A percentile compares a stretch with the other conserved stretches of the same genome.
These are phyloP conservation scores for Drosophila pallidifrons DNA, from an alignment of 1,140 invertebrate genomes.

Conservation along the genomic window DNA sequence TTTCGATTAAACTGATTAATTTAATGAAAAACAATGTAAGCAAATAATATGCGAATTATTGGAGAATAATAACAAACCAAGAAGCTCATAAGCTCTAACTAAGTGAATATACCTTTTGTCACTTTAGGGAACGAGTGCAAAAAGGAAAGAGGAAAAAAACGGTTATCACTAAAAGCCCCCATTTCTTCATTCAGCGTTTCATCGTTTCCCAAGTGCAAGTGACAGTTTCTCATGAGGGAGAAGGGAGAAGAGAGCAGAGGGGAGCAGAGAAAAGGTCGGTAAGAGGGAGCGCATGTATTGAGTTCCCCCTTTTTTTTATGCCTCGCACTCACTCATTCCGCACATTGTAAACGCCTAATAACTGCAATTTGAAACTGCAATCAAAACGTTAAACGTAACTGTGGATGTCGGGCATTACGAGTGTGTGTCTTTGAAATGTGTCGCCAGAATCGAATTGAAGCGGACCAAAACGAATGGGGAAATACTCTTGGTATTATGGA, in stretches of 20 bases:
- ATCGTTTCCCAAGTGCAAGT: conserved; percentile 46
- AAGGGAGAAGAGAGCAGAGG: neutral
- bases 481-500: too few species aligned
- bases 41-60: too few species aligned
- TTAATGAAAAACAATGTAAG: too few species aligned
- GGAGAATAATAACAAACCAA: too few species aligned
- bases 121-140: neutral
- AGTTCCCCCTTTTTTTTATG: conserved; percentile 17
- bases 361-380: conserved; percentile 72
- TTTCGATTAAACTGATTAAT: too few species aligned
- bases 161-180: conserved; percentile 52
- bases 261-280: neutral
- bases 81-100: neutral
- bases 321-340: conserved; percentile 12
- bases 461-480: neutral
- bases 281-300: neutral
- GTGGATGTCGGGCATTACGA: conserved; percentile 30
- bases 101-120: neutral
- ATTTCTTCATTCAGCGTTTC: conserved; percentile 43
- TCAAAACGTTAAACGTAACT: conserved; percentile 62
- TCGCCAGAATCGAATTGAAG: conserved; percentile 22
- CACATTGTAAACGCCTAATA: conserved; percentile 52
- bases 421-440: conserved; percentile 50
- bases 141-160: conserved; percentile 11
- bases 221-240: conserved; percentile 41